Conservation (phyloP, 2,888 invertebrate species). For the Oscheius sp. region DNA sequence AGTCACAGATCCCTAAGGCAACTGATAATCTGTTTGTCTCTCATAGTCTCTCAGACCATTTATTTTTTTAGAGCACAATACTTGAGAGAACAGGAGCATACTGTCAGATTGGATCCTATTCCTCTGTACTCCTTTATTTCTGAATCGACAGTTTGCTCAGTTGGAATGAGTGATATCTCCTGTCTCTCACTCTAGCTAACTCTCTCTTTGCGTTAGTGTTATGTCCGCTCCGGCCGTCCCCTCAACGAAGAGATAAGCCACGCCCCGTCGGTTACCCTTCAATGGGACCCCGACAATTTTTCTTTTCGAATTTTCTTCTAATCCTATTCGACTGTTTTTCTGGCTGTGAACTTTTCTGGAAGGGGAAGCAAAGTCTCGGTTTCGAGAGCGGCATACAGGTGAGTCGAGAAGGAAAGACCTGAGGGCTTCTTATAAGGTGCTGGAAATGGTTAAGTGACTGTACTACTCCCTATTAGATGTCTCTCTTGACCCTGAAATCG, state of each 20-base stretch:
- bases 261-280: background rate
- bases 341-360: constrained; percentile 32
- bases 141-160: background rate
- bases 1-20: no score
- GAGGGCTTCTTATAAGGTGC: background rate
- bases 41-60: no score
- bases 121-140: no score
- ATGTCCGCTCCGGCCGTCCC: background rate
- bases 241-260: background rate
- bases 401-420: constrained; percentile 10
- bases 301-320: constrained; percentile 5
- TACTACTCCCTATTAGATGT: background rate
- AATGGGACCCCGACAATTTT: constrained; percentile 29
- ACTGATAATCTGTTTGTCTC: no score
- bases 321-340: background rate
- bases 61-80: no score
- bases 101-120: no score
- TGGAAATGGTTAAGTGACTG: background rate
- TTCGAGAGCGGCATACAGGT: constrained; percentile 29
- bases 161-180: background rate
- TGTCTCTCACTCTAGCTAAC: background rate
- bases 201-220: constrained; percentile 8
- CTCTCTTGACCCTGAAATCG: constrained; percentile 23
- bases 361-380: constrained; percentile 31
- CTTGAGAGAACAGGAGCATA: no score